Evolutionary conservation across 2,888 invertebrate genomes (phyloP), one percentile per base, ranked within the genome.

Genomic region (Acronicta alni): DNA sequence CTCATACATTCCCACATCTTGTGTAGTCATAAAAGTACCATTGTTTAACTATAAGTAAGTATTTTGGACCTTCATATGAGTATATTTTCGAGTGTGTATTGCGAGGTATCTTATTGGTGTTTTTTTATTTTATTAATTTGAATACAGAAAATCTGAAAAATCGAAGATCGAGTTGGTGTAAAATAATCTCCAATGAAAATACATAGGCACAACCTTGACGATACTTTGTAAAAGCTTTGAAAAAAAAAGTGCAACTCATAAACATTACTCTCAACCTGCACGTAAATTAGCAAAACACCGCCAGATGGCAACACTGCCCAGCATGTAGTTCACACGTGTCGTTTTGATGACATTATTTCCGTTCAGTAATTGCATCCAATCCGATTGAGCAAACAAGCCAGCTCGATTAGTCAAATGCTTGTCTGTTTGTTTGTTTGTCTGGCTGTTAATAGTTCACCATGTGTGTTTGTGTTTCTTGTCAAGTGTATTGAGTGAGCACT

Each of bases 291-390:
- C 12, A 30, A 35, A 14, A 16, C 37, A 23, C 3, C n/a, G 17
- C 15, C 15, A 55, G 15, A 16, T 48, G 39, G 14, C 20, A 46
- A 41, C 10, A 26, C 45, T 52, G 18, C 56, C 37, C 37, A 49
- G 12, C 8, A 35, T 35, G 12, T 12, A 39, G 16, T 53, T 32
- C 35, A 43, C 52, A 56, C 51, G 38, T 63, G 64, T 61, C 38
- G 44, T 14, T 39, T 58, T 61, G 77, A 73, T 80, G 80, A 79
- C 74, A 75, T 75, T 62, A 83, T 81, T 81, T 83, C 83, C 83
- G 79, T 57, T 52, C 64, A 58, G 67, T 82, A 82, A 83, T 82
- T 76, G 72, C 58, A 17, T 56, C 56, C 73, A 66, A 75, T 80
- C 72, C 58, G 70, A 68, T 67, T 69, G 61, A 53, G 70, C 74